A percentile compares a stretch with the other conserved stretches of the same genome.
Conservation (phyloP, 2,113 vertebrate species). For the Riparia riparia region DNA sequence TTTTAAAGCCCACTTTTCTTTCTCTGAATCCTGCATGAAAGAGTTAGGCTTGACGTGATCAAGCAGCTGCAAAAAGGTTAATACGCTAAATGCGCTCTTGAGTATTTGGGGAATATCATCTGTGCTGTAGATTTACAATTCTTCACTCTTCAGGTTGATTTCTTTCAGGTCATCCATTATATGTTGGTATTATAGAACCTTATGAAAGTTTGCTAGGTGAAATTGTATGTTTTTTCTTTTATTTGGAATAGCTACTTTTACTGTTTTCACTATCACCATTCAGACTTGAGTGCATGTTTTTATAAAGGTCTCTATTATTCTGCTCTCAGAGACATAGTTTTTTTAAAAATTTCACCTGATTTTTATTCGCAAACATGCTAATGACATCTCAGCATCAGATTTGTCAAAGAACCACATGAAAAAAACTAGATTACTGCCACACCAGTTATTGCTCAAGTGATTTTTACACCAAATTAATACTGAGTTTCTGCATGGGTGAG, state of each 20-base stretch:
- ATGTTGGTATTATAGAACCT: not conserved
- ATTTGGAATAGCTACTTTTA: not conserved
- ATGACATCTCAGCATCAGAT: not conserved
- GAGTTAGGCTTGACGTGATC: not conserved
- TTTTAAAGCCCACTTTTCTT: not conserved
- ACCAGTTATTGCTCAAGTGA: not conserved
- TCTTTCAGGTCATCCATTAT: not conserved
- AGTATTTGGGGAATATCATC: not conserved
- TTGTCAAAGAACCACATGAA: not conserved
- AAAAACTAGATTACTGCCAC: not conserved
- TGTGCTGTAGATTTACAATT: not conserved
- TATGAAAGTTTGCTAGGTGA: not conserved
- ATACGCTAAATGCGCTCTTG: not conserved
- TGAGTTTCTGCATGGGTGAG: not conserved
- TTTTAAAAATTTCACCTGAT: not conserved
- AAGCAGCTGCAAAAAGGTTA: not conserved
- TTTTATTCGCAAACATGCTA: not conserved
- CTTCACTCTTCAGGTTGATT: not conserved
- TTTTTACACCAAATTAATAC: not conserved
- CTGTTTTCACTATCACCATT: not conserved
- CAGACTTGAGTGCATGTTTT: not conserved
- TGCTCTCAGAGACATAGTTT: accelerated
- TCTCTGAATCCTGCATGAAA: not conserved
- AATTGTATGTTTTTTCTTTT: not conserved
- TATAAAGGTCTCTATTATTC: not conserved